These are phyloP conservation scores for Falco novaeseelandiae DNA, from an alignment of 2,797 vertebrate species.

Conservation along the genomic window DNA sequence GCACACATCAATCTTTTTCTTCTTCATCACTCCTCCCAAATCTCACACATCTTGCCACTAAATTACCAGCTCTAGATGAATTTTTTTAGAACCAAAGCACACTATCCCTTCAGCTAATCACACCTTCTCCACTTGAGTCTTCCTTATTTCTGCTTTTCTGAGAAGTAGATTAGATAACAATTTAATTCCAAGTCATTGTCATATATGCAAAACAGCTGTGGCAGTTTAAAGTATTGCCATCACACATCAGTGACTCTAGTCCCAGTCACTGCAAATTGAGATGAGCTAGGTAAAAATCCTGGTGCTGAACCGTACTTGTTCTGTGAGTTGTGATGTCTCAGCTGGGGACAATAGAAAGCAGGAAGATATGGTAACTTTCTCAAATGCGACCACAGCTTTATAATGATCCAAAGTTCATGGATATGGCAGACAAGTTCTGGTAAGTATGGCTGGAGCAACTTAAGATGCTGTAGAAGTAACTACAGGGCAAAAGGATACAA, in stretches of 20 bases:
- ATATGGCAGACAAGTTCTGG: not conserved
- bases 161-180: not conserved
- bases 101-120: not conserved
- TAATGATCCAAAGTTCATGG: not conserved
- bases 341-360: not conserved
- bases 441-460: not conserved
- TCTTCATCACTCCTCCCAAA: not conserved
- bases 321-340: not conserved
- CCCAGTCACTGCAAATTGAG: not conserved
- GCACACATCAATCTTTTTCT: not conserved
- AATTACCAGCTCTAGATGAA: not conserved
- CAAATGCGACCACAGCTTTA: not conserved
- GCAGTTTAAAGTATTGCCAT: not conserved
- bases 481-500: not conserved
- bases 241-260: not conserved
- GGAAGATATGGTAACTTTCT: not conserved
- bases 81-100: not conserved
- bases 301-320: not conserved
- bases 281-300: not conserved
- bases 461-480: not conserved
- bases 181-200: not conserved
- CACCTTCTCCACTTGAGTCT: not conserved
- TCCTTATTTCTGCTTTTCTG: not conserved
- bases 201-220: not conserved
- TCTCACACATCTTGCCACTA: not conserved